These are phyloP conservation scores for Parus major DNA, from an alignment of 2,113 vertebrate species.

Conservation along the genomic window DNA sequence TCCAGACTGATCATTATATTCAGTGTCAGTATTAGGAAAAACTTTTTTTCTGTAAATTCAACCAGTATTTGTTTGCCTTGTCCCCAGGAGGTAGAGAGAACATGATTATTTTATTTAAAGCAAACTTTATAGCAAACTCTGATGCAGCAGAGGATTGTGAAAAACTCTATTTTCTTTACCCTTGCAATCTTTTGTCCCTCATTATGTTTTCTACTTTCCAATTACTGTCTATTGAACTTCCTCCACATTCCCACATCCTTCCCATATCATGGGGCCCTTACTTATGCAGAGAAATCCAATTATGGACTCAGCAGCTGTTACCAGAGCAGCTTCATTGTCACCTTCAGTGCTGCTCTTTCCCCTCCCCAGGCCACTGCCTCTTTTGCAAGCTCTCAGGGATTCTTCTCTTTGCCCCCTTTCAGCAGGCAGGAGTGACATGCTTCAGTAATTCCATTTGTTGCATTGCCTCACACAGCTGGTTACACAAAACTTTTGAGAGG, in stretches of 20 bases:
- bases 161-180: not conserved
- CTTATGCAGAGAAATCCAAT: not conserved
- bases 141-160: not conserved
- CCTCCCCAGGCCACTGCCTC: not conserved
- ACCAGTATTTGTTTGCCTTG: not conserved
- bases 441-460: not conserved
- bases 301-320: not conserved
- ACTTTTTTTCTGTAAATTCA: not conserved
- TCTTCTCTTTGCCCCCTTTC: not conserved
- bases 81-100: not conserved
- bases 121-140: not conserved
- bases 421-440: not conserved
- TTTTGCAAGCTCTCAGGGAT: not conserved
- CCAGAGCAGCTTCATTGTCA: not conserved
- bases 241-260: not conserved
- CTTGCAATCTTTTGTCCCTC: rapidly evolving
- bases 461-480: not conserved
- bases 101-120: not conserved
- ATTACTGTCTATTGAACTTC: rapidly evolving
- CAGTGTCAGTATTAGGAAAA: not conserved
- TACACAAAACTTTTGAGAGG: not conserved
- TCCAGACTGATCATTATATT: not conserved
- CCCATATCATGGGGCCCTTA: rapidly evolving
- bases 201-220: not conserved
- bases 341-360: not conserved